A percentile compares a stretch with the other conserved stretches of the same genome.
Conservation (phyloP, 2,888 invertebrate species). For the Cantharis rufa region DNA sequence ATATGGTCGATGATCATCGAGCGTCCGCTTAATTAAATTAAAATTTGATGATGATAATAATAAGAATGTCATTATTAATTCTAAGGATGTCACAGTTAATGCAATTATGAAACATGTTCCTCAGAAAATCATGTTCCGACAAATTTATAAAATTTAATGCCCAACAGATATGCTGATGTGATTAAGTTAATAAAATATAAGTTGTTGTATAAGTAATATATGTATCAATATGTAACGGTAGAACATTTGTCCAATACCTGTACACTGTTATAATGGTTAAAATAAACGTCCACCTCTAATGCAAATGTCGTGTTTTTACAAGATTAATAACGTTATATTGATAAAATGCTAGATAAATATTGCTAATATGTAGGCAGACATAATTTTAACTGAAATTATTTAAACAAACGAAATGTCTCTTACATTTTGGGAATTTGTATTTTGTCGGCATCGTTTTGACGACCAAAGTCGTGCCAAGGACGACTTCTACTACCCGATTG, state of each 20-base stretch:
- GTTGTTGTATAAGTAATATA: constrained; percentile 13
- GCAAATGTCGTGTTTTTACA: constrained; percentile 14
- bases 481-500: constrained; percentile 72
- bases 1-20: background rate
- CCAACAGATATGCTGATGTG: background rate
- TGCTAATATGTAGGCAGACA: background rate
- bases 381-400: background rate
- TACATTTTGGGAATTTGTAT: constrained; percentile 98
- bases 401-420: constrained; percentile 53
- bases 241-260: constrained; percentile 11
- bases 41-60: background rate
- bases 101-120: background rate
- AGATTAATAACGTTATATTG: constrained; percentile 8
- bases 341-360: background rate
- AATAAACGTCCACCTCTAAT: constrained; percentile 20
- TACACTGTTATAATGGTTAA: constrained; percentile 22
- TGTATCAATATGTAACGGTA: constrained; percentile 24
- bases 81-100: background rate
- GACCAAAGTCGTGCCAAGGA: constrained; percentile 93
- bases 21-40: background rate
- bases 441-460: constrained; percentile 93
- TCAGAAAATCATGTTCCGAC: background rate
- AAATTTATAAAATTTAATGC: background rate
- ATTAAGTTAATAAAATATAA: background rate
- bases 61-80: background rate